Base-by-base conservation (phyloP, 2,113 vertebrate genomes). In the Irena cyanogastra region DNA sequence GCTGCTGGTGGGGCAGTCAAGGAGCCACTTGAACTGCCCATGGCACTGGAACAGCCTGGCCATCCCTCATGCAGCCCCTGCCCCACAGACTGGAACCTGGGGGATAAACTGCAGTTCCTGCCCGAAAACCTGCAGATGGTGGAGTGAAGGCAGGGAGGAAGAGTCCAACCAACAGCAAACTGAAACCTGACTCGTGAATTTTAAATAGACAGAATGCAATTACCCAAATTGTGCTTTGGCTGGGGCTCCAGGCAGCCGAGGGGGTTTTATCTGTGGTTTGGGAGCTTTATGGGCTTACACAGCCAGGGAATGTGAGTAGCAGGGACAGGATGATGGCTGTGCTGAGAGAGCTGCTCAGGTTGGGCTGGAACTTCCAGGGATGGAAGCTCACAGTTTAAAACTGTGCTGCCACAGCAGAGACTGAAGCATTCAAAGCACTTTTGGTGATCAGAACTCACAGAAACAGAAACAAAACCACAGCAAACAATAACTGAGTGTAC, bases 191-290 rank as follows among this genome's bases (percentile, higher is more conserved):
- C 30, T 1, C 9, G 54, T 78, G 90, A 53, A 84, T 94, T 89
- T 95, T 64, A 92, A 92, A 74, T 5, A 52, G 87, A 10, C 76
- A 66, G 44, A 71, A 90, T 64, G 79, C 85, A 95, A 90, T 97
- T 94, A 88, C 64, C 88, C 90, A 93, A 16, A 90, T 6, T 70
- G 71, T 63, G 84, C n/a, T 64, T 93, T 89, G 90, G 90, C 90
- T 42, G 6, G 3, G 60, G n/a, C 69, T 68, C 50, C 65, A 33
- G 79, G 93, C 31, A 19, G 7, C 70, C 1, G 11, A 71, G 72
- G 71, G 42, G 9, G 90, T 87, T 89, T 4, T 78, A 16, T 81
- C 53, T 69, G 65, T 76, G 53, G 39, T 91, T 92, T 63, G 86
- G 83, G 76, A 59, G 79, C 54, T 92, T 82, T 16, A 24, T 79